Base-by-base conservation (phyloP, 1,140 invertebrate genomes). In the Holcopasites calliopsidis region DNA sequence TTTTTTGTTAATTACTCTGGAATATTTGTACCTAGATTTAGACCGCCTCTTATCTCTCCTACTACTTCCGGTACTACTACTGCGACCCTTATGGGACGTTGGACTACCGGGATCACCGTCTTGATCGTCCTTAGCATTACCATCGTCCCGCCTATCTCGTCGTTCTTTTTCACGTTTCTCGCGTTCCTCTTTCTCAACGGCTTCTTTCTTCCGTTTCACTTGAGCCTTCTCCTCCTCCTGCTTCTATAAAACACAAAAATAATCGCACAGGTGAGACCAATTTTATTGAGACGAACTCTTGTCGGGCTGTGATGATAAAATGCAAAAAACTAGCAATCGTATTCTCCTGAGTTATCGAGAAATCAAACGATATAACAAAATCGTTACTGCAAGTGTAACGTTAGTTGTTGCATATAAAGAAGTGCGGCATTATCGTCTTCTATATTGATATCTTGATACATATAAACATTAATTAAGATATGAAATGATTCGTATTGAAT, bases 161-260 rank as follows among this genome's bases (percentile, higher is more conserved):
- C 90, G 77, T 69, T 92, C 85, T 69, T 88, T 89, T 82, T 91
- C 90, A 1, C 91, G 84, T 66, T 91, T 92, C 58, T 92, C 92
- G 28, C 90, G 85, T 70, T 91, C 90, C 61, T 92, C 91, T 62
- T 92, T 92, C 28, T 93, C 90, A 6, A 89, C 88, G 1, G 90
- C 90, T 80, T 92, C 90, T 71, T 93, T 92, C 86, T 94, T 93
- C 84, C 92, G 91, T 85, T 91, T 91, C 35, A 93, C 92, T 85
- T 93, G 92, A 66, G 93, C 92, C 79, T 93, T 91, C 77, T 93
- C 93, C 86, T 94, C 93, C 82, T 95, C 94, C 92, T 94, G 93
- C 92, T 94, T 94, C 93, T 94, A 92, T 82, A 93, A 93, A 92
- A 92, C 64, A 89, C 85, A 87, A 88, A 76, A 84, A 87, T 76